Conservation (phyloP, 2,888 invertebrate genomes). For the Ischnura elegans region DNA sequence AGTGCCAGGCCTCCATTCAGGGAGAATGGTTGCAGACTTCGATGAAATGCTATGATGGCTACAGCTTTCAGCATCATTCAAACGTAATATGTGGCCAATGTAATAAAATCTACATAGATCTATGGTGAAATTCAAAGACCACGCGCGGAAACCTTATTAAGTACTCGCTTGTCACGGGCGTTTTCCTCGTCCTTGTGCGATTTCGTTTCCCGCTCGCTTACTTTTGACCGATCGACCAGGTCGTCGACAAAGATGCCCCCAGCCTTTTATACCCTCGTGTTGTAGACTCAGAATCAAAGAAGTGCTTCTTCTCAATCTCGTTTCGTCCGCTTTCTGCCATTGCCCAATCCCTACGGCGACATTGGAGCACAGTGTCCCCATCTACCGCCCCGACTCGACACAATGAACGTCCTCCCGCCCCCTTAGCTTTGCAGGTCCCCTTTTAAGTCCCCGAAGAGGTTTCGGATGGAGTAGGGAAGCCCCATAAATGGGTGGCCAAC, state of each 20-base stretch:
- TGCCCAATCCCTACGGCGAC: neutral
- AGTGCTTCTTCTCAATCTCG: constrained; percentile 9
- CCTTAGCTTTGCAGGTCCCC: neutral
- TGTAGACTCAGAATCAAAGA: neutral
- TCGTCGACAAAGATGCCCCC: neutral
- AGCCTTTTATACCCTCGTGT: neutral
- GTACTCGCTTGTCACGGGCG: neutral
- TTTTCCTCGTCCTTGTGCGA: neutral
- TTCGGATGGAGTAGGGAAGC: too few species aligned
- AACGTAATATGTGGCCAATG: too few species aligned
- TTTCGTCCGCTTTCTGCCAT: neutral
- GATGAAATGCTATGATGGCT: too few species aligned
- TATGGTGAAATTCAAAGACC: neutral
- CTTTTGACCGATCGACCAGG: neutral
- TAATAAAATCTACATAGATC: neutral
- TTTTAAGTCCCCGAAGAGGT: too few species aligned
- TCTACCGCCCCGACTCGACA: neutral
- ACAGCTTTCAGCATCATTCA: too few species aligned
- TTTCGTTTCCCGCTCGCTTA: neutral
- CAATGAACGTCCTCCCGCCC: neutral
- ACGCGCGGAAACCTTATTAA: neutral
- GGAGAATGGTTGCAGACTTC: too few species aligned
- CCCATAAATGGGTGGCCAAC: too few species aligned
- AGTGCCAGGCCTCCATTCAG: too few species aligned
- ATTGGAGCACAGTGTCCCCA: neutral